Conservation (phyloP, 2,113 vertebrate genomes). For the Empidonax alnorum region DNA sequence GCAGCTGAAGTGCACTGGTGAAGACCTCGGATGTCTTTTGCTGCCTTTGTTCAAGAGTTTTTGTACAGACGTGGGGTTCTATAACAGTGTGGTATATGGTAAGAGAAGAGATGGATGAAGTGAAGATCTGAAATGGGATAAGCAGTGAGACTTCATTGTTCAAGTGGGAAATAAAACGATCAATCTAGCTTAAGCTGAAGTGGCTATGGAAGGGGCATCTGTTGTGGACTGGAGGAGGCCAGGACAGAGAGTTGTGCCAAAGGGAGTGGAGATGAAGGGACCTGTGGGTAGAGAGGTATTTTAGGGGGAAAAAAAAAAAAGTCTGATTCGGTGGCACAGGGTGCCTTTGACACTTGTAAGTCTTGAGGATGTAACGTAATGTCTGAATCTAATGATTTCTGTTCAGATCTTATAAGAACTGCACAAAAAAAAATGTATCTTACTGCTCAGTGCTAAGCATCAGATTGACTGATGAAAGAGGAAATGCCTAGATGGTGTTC, state of each 20-base stretch:
- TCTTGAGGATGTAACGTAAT: neutral
- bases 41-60: neutral
- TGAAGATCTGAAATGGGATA: neutral
- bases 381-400: neutral
- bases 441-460: neutral
- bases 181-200: too few species aligned
- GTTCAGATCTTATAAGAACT: neutral
- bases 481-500: neutral
- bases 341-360: neutral
- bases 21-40: neutral
- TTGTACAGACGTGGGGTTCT: neutral
- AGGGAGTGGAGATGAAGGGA: neutral
- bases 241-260: neutral
- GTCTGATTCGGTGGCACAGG: neutral
- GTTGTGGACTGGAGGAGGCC: neutral
- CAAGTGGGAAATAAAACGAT: neutral
- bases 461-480: neutral
- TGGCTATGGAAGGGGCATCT: neutral
- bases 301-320: neutral
- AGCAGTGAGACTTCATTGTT: neutral
- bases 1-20: fast-evolving
- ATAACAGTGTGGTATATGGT: fast-evolving
- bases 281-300: neutral
- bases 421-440: neutral
- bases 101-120: neutral